phyloP scores from a whole-genome alignment of 2,888 invertebrate species.

The Drosophila subsilvestris region DNA sequence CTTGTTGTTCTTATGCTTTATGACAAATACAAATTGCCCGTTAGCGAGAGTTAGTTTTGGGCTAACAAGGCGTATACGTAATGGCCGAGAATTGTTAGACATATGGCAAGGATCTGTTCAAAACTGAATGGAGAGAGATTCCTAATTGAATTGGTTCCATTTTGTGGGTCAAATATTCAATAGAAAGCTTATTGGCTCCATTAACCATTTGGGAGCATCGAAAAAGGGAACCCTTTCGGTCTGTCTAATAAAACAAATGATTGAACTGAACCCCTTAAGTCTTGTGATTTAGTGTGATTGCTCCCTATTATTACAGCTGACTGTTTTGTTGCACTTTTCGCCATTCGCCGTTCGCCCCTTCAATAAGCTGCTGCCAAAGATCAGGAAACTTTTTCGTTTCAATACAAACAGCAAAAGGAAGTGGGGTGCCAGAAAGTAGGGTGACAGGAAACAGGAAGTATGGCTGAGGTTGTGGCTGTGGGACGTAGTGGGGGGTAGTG shows the following conservation, averaged over 20 bases:
- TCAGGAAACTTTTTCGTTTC: slow-evolving; percentile 18
- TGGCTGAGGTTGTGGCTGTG: background rate
- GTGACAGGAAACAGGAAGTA: slow-evolving; percentile 5
- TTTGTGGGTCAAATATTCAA: background rate
- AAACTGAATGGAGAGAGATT: background rate
- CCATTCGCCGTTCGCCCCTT: background rate
- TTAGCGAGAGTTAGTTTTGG: slow-evolving; percentile 39
- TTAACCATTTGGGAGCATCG: too few relatives aligned
- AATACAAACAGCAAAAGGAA: background rate
- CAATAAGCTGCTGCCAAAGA: slow-evolving; percentile 23
- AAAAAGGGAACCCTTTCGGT: background rate
- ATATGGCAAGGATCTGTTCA: background rate
- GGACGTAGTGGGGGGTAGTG: background rate
- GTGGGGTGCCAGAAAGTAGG: background rate
- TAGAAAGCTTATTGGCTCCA: background rate
- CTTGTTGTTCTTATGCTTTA: slow-evolving; percentile 30
- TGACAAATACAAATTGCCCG: slow-evolving; percentile 48
- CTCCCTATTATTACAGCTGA: slow-evolving; percentile 22
- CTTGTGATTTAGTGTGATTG: slow-evolving; percentile 27
- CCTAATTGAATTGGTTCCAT: background rate
- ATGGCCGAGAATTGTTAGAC: background rate
- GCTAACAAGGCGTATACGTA: background rate
- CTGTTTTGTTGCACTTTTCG: background rate
- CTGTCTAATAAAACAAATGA: background rate
- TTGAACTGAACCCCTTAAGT: background rate